These are phyloP conservation scores for Pseudois nayaur DNA, from an alignment of 2,113 vertebrate species.

Conservation along the genomic window DNA sequence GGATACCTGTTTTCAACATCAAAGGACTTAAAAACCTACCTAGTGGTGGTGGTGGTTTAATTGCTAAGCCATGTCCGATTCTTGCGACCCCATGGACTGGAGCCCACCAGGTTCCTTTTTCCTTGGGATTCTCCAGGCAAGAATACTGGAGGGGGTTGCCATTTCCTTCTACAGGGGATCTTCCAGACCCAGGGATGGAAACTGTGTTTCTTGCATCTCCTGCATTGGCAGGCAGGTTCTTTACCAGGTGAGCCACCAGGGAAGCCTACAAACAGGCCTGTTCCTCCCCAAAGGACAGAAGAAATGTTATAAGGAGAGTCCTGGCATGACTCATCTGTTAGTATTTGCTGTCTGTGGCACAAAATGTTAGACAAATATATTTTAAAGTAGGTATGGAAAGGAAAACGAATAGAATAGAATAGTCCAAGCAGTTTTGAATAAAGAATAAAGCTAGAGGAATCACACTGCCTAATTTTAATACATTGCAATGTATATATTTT, in stretches of 20 bases:
- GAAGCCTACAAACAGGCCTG: neutral
- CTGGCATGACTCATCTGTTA: neutral
- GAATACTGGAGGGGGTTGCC: neutral
- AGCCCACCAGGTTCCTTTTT: neutral
- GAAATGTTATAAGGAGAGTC: neutral
- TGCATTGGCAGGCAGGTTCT: neutral
- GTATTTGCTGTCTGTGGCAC: neutral
- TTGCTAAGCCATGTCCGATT: neutral
- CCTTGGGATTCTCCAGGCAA: neutral
- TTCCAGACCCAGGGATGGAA: neutral
- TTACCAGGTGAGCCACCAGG: neutral
- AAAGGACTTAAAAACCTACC: neutral
- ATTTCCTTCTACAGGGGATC: neutral
- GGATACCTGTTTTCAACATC: neutral
- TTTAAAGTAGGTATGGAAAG: neutral
- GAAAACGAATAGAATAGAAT: neutral
- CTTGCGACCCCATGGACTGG: neutral
- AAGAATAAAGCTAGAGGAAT: neutral
- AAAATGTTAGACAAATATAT: neutral
- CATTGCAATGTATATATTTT: neutral
- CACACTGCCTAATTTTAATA: neutral
- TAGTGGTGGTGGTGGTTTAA: neutral
- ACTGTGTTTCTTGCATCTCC: neutral
- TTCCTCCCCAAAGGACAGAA: neutral
- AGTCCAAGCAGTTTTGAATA: neutral